phyloP scores from a whole-genome alignment of 2,113 vertebrate genomes.

The Motacilla tschutschensis region DNA sequence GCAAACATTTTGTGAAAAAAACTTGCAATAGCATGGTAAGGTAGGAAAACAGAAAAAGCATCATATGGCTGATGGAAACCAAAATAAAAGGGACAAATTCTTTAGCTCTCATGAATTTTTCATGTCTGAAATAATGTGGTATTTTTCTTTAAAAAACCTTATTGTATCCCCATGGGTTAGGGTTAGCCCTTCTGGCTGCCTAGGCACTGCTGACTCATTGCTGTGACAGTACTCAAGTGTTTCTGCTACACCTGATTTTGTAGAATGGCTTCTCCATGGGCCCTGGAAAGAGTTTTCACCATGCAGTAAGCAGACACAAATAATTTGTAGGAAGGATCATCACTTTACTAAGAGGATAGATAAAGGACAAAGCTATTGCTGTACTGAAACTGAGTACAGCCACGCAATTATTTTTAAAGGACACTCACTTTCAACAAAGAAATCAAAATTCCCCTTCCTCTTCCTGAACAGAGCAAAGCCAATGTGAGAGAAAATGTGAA shows the following conservation, averaged over 20 bases:
- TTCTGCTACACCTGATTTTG: not conserved
- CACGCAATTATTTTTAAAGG: not conserved
- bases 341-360: not conserved
- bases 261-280: not conserved
- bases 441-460: not conserved
- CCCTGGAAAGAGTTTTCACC: constrained; percentile 10
- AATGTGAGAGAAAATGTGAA: not conserved
- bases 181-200: not conserved
- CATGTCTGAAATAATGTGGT: not conserved
- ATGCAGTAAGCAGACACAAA: not conserved
- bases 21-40: not conserved
- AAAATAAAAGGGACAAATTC: not conserved
- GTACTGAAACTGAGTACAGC: not conserved
- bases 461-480: not conserved
- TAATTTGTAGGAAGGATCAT: not conserved
- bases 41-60: not conserved
- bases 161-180: not conserved
- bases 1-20: not conserved
- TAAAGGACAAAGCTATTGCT: not conserved
- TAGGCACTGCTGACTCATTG: not conserved
- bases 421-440: not conserved
- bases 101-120: not conserved
- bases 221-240: not conserved
- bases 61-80: not conserved
- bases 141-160: not conserved